Evolutionary conservation across 2,888 invertebrate genomes (phyloP).

Genomic region (Ephialtes manifestator): DNA sequence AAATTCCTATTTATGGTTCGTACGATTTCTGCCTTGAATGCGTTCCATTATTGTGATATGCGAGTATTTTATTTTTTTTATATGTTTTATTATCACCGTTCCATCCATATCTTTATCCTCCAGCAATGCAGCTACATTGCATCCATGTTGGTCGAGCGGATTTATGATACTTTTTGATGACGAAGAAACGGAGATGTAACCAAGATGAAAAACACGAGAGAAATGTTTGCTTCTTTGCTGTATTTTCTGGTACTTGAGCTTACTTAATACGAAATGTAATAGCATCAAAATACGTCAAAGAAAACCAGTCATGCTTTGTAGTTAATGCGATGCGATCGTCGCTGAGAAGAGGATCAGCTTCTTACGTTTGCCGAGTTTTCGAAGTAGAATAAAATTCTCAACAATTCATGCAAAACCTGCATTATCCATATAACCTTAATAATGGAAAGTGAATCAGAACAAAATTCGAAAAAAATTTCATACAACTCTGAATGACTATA

Average conservation of each 20-base stretch:
- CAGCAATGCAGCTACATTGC: neutral
- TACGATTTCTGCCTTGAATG: constrained; percentile 47
- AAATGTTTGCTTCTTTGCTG: neutral
- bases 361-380: neutral
- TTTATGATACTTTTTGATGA: constrained; percentile 7
- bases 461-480: no score
- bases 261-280: constrained; percentile 8
- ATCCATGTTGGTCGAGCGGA: neutral
- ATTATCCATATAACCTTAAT: neutral
- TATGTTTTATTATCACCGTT: neutral
- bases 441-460: neutral
- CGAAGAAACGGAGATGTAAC: constrained; percentile 10
- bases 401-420: neutral
- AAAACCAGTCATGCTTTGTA: neutral
- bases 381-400: neutral
- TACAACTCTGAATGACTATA: no score
- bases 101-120: neutral
- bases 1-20: constrained; percentile 60
- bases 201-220: neutral
- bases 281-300: neutral
- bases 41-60: constrained; percentile 52
- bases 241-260: neutral
- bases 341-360: neutral
- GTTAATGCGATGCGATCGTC: neutral
- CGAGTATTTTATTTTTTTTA: constrained; percentile 17